Conservation (phyloP, 2,888 invertebrate species). For the Athetis lepigone region DNA sequence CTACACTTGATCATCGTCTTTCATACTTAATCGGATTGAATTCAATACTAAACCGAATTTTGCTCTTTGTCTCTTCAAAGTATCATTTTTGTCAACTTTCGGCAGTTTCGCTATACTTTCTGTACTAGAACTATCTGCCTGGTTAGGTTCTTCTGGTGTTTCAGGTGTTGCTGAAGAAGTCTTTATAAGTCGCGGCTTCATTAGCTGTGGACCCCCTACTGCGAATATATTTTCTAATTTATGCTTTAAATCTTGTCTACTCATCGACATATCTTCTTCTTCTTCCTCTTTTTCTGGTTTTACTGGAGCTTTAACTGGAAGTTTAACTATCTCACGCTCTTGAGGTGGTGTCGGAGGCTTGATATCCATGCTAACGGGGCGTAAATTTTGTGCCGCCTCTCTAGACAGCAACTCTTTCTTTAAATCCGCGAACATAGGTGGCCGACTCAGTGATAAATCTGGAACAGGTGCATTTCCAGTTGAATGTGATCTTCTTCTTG, state of each 20-base stretch:
- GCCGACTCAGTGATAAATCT: conserved; percentile 69
- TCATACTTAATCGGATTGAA: conserved; percentile 83
- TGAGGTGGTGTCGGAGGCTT: too few relatives aligned
- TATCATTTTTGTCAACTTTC: conserved; percentile 86
- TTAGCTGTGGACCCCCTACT: conserved; percentile 76
- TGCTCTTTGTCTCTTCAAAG: conserved; percentile 84
- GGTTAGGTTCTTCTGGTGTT: conserved; percentile 81
- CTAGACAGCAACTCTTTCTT: conserved; percentile 81
- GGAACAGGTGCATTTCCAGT: conserved; percentile 78
- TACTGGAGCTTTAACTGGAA: too few relatives aligned
- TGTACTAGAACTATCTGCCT: conserved; percentile 77
- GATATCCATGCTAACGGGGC: conserved; percentile 72
- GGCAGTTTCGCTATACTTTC: conserved; percentile 81
- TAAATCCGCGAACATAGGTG: conserved; percentile 77
- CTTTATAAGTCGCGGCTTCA: conserved; percentile 80
- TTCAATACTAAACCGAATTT: conserved; percentile 85
- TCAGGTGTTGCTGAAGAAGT: conserved; percentile 83
- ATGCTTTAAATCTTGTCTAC: conserved; percentile 82
- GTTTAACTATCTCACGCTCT: too few relatives aligned
- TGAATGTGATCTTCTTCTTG: conserved; percentile 81
- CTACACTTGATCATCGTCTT: conserved; percentile 82
- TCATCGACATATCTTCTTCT: conserved; percentile 76
- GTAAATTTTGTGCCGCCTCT: conserved; percentile 73
- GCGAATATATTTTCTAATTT: conserved; percentile 85
- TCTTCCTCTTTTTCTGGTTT: conserved; percentile 65